phyloP scores from a whole-genome alignment of 2,888 invertebrate species.

The Agapostemon virescens region DNA sequence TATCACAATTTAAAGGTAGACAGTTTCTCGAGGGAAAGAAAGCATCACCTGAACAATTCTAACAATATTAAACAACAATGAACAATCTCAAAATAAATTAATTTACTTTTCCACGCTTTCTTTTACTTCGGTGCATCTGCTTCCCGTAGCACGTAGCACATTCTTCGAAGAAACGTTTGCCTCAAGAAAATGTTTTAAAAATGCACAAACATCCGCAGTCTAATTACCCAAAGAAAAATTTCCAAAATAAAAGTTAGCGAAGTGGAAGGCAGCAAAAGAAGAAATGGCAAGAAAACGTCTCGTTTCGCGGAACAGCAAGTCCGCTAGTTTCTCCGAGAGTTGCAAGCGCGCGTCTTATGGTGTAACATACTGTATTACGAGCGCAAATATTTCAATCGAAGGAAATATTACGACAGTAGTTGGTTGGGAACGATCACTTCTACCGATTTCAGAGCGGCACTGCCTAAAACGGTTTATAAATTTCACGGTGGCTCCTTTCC shows the following conservation, averaged over 20 bases:
- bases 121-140: too few relatives aligned
- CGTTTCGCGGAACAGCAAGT: neutral
- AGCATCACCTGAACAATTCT: too few relatives aligned
- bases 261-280: neutral
- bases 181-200: neutral
- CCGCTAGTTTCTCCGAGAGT: neutral
- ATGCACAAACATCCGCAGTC: neutral
- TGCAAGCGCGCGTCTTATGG: neutral
- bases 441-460: constrained; percentile 13
- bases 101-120: too few relatives aligned
- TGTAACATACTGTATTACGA: constrained; percentile 10
- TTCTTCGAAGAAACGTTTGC: too few relatives aligned
- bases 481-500: neutral
- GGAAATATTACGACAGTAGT: neutral
- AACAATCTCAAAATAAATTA: too few relatives aligned
- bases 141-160: too few relatives aligned
- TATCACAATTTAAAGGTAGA: too few relatives aligned
- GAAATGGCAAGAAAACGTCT: neutral
- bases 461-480: constrained; percentile 14
- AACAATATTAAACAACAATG: too few relatives aligned
- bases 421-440: constrained; percentile 6
- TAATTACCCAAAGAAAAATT: neutral
- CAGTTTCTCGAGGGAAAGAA: too few relatives aligned
- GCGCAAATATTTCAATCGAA: constrained; percentile 11
- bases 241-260: neutral